phyloP scores from a whole-genome alignment of 2,888 invertebrate species.

The Yponomeuta sedellus region DNA sequence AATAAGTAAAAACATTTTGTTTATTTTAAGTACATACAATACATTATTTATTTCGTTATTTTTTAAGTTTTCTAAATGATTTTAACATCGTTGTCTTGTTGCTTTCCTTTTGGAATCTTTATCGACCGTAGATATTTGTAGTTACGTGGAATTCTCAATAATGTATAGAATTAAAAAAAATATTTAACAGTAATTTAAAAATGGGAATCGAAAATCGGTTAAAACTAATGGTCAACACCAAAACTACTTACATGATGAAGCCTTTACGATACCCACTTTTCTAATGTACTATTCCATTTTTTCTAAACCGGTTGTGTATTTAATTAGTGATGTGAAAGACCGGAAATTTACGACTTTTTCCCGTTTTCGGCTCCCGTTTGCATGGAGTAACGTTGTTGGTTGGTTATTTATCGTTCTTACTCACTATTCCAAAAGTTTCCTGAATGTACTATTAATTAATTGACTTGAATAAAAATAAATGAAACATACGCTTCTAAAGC shows the following conservation, averaged over 20 bases:
- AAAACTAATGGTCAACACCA: no score
- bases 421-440: conserved; percentile 65
- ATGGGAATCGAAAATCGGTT: conserved; percentile 41
- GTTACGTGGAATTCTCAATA: conserved; percentile 45
- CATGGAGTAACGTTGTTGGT: conserved; percentile 34
- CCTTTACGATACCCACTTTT: conserved; percentile 37
- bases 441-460: conserved; percentile 44
- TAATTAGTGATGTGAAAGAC: neutral
- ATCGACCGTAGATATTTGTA: conserved; percentile 56
- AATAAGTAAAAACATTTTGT: conserved; percentile 4
- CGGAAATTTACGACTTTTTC: neutral
- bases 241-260: neutral
- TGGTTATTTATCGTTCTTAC: conserved; percentile 42
- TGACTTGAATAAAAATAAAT: conserved; percentile 35
- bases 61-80: conserved; percentile 70
- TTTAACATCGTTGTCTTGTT: conserved; percentile 69
- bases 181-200: conserved; percentile 7
- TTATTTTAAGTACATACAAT: no score
- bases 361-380: conserved; percentile 41
- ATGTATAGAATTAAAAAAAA: neutral
- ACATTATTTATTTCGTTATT: conserved; percentile 70
- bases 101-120: conserved; percentile 71
- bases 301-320: conserved; percentile 47
- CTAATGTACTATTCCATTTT: conserved; percentile 63
- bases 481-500: conserved; percentile 74